These are phyloP conservation scores for Callipepla californica DNA, from an alignment of 2,113 vertebrate genomes.

Conservation along the genomic window DNA sequence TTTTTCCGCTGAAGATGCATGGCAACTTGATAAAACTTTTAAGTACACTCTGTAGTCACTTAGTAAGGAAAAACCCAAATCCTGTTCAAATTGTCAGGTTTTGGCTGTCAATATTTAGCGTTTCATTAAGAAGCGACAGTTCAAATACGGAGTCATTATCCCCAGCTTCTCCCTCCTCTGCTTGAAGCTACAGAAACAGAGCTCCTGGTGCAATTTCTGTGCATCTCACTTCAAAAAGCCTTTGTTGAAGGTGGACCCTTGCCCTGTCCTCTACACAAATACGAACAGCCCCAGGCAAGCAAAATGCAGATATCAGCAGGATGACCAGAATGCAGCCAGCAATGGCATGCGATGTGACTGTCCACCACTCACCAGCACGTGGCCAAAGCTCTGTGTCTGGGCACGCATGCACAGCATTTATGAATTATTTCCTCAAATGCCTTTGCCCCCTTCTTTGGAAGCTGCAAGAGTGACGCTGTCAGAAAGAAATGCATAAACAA, in stretches of 20 bases:
- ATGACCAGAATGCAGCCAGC: not conserved
- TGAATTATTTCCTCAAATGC: constrained; percentile 16
- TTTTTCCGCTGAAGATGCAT: not conserved
- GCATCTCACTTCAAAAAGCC: not conserved
- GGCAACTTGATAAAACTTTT: not conserved
- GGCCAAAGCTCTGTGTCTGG: not conserved
- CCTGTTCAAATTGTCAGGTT: not conserved
- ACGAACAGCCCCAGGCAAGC: not conserved
- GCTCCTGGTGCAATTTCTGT: not conserved
- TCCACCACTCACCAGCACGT: not conserved
- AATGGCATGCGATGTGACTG: not conserved
- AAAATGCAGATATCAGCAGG: not conserved
- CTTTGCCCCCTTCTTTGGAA: not conserved
- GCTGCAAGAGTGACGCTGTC: not conserved
- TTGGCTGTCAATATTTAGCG: not conserved
- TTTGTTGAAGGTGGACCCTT: not conserved
- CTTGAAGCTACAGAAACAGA: not conserved
- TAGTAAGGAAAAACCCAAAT: not conserved
- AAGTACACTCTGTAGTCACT: not conserved
- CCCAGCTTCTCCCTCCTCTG: not conserved
- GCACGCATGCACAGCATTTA: not conserved
- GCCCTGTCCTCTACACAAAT: not conserved
- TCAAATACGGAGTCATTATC: not conserved
- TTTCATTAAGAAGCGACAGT: not conserved
- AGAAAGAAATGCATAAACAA: constrained; percentile 57